Conservation (phyloP, 2,113 vertebrate genomes). For the Campylomormyrus numenius region DNA sequence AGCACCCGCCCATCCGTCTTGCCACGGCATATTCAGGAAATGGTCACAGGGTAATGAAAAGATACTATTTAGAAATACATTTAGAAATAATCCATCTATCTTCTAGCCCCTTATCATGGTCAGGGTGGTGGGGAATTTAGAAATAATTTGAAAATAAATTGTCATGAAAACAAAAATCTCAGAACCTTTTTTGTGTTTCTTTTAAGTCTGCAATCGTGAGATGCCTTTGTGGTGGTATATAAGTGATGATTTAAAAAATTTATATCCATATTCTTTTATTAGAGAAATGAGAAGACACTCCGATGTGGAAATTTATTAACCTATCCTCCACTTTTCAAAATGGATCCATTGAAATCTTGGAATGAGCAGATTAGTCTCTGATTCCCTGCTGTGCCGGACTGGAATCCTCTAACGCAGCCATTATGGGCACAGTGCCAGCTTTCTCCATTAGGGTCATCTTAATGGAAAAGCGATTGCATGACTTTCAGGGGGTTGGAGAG, state of each 20-base stretch:
- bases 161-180: background rate
- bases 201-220: background rate
- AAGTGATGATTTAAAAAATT: background rate
- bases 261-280: background rate
- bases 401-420: conserved; percentile 16
- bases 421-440: background rate
- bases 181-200: background rate
- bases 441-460: conserved; percentile 4
- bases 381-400: conserved; percentile 12
- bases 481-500: conserved; percentile 8
- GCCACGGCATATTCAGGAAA: background rate
- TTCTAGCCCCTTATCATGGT: background rate
- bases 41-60: background rate
- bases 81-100: background rate
- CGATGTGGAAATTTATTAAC: conserved; percentile 10
- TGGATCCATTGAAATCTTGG: conserved; percentile 11
- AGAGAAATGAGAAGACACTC: conserved; percentile 4
- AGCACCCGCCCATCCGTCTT: background rate
- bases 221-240: background rate
- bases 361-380: conserved; percentile 15
- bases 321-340: conserved; percentile 7
- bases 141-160: background rate
- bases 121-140: background rate
- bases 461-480: conserved; percentile 17
- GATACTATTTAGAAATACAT: background rate